Percentiles rank a stretch among this genome's conserved stretches.
phyloP scores from a whole-genome alignment of 2,888 invertebrate species.

The Polydrusus pterygomalis region DNA sequence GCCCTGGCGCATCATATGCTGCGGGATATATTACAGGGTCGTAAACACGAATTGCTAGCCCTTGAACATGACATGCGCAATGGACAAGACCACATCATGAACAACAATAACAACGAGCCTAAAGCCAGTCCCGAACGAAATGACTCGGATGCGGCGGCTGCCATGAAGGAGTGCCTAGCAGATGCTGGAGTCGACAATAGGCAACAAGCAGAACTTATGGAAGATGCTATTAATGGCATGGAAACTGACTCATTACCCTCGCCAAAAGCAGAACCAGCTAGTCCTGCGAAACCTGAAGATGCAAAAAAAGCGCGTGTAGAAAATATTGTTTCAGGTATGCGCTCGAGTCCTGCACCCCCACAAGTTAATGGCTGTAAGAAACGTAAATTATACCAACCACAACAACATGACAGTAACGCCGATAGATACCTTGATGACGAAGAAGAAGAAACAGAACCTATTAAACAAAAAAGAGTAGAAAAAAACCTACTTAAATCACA shows the following conservation, averaged over 20 bases:
- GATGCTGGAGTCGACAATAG: slow-evolving; percentile 77
- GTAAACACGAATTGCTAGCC: slow-evolving; percentile 87
- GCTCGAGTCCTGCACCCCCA: slow-evolving; percentile 87
- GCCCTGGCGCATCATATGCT: slow-evolving; percentile 87
- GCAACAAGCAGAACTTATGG: slow-evolving; percentile 73
- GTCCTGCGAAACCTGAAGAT: slow-evolving; percentile 78
- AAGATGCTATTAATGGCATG: slow-evolving; percentile 78
- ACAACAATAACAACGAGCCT: slow-evolving; percentile 74
- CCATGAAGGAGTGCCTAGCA: slow-evolving; percentile 75
- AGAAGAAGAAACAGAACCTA: slow-evolving; percentile 84
- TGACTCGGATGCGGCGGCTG: slow-evolving; percentile 61
- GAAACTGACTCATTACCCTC: slow-evolving; percentile 78
- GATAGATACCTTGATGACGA: slow-evolving; percentile 80
- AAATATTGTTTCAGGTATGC: slow-evolving; percentile 95
- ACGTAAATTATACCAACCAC: slow-evolving; percentile 95
- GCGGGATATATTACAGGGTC: slow-evolving; percentile 91
- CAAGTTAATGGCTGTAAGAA: slow-evolving; percentile 96
- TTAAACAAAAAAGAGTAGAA: slow-evolving; percentile 89
- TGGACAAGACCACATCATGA: slow-evolving; percentile 72
- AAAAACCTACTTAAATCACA: slow-evolving; percentile 91
- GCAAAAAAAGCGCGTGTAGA: slow-evolving; percentile 95
- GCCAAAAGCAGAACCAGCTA: slow-evolving; percentile 75
- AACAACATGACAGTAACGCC: slow-evolving; percentile 88
- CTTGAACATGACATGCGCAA: slow-evolving; percentile 81
- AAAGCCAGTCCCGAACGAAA: slow-evolving; percentile 70